These are phyloP conservation scores for Onthophagus taurus DNA, from an alignment of 1,140 invertebrate genomes.

Conservation along the genomic window DNA sequence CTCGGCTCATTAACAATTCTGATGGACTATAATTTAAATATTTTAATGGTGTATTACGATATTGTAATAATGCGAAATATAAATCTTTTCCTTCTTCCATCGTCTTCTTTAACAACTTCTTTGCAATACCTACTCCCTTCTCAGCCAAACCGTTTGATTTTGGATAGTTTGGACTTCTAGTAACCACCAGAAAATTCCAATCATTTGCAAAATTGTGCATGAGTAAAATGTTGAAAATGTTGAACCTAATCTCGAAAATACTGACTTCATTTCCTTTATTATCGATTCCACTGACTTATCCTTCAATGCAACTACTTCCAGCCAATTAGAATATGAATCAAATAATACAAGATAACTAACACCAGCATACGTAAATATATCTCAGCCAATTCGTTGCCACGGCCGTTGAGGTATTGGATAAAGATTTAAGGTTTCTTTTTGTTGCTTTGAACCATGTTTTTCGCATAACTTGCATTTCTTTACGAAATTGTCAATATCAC, in stretches of 20 bases:
- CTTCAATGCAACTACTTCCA: slow-evolving; percentile 22
- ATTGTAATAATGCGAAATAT: not conserved
- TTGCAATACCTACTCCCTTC: slow-evolving; percentile 28
- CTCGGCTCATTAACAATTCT: slow-evolving; percentile 10
- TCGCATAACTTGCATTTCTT: slow-evolving; percentile 6
- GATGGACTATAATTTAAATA: not conserved
- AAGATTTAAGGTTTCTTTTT: slow-evolving; percentile 11
- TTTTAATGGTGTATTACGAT: slow-evolving; percentile 1
- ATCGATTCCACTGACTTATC: slow-evolving; percentile 18
- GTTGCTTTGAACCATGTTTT: not conserved
- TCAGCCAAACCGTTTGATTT: slow-evolving; percentile 33
- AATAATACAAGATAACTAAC: slow-evolving; percentile 12
- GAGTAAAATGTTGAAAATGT: slow-evolving; percentile 21
- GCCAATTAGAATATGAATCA: slow-evolving; percentile 31
- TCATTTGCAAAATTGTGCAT: slow-evolving; percentile 31
- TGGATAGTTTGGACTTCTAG: slow-evolving; percentile 34
- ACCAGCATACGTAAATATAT: slow-evolving; percentile 22
- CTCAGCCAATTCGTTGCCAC: slow-evolving; percentile 27
- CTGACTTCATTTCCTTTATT: slow-evolving; percentile 20
- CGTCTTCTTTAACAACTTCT: slow-evolving; percentile 28
- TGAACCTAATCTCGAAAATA: slow-evolving; percentile 27
- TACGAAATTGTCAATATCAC: slow-evolving; percentile 5
- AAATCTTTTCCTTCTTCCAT: not conserved
- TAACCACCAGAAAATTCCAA: slow-evolving; percentile 35
- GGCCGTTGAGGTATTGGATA: slow-evolving; percentile 17